Conservation (phyloP, 1,140 invertebrate species). For the Zaprionus inermis region DNA sequence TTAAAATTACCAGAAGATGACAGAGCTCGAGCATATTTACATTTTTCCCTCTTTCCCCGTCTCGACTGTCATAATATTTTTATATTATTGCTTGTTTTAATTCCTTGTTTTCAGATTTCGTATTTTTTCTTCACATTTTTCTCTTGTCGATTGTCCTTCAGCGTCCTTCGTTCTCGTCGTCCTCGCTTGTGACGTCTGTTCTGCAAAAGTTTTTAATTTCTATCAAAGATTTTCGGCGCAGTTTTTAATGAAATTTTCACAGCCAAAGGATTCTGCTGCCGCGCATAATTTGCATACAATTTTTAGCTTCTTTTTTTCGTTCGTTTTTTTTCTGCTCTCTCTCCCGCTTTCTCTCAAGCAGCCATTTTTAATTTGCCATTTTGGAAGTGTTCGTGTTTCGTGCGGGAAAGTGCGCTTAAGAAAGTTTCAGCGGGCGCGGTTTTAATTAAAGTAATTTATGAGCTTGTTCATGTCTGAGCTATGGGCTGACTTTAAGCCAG, state of each 20-base stretch:
- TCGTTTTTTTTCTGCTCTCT: background rate
- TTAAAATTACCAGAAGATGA: slow-evolving; percentile 49
- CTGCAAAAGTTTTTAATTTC: slow-evolving; percentile 75
- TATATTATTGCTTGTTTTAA: slow-evolving; percentile 81
- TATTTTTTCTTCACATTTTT: slow-evolving; percentile 52
- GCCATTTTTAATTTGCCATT: slow-evolving; percentile 76
- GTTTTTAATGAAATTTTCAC: slow-evolving; percentile 79
- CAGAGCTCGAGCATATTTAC: slow-evolving; percentile 66
- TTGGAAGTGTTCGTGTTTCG: slow-evolving; percentile 32
- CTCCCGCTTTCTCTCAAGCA: slow-evolving; percentile 9
- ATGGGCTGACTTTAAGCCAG: slow-evolving; percentile 31
- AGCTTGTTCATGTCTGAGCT: background rate
- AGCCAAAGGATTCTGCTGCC: slow-evolving; percentile 55
- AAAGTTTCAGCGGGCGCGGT: slow-evolving; percentile 44
- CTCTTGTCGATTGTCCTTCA: slow-evolving; percentile 70
- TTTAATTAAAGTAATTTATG: slow-evolving; percentile 55
- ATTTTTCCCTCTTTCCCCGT: slow-evolving; percentile 49
- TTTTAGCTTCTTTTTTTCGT: slow-evolving; percentile 33
- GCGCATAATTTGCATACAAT: slow-evolving; percentile 72
- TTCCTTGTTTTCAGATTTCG: slow-evolving; percentile 76
- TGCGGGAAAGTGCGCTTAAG: no score
- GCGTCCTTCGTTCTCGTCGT: no score
- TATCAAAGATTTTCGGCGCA: slow-evolving; percentile 75
- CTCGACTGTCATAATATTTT: slow-evolving; percentile 75
- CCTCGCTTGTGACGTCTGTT: slow-evolving; percentile 13